Evolutionary conservation across 2,888 invertebrate species (phyloP).

Genomic region (Patella depressa): DNA sequence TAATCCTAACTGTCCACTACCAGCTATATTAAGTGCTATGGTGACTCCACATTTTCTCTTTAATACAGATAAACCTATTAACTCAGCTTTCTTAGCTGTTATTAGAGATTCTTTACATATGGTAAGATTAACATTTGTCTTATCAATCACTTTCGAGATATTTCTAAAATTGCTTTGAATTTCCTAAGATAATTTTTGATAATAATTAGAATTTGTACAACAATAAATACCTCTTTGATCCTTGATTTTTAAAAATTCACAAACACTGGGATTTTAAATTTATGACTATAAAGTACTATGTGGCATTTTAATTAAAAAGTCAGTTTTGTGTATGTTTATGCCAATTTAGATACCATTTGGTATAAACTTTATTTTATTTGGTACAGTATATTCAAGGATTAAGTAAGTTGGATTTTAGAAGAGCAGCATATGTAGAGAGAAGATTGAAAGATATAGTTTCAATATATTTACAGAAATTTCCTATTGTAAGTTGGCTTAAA

Average conservation of each 20-base stretch:
- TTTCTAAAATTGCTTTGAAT: too few species aligned
- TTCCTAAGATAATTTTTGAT: too few species aligned
- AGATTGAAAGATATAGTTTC: constrained; percentile 56
- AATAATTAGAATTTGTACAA: too few species aligned
- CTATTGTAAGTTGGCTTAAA: constrained; percentile 31
- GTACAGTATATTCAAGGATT: constrained; percentile 61
- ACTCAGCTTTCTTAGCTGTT: constrained; percentile 45
- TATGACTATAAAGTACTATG: too few species aligned
- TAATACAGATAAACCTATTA: constrained; percentile 53
- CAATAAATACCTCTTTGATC: too few species aligned
- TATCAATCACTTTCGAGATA: too few species aligned
- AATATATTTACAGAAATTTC: constrained; percentile 58
- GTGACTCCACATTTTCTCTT: constrained; percentile 56
- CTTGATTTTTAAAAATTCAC: too few species aligned
- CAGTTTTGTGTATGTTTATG: not conserved
- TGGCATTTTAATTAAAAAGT: too few species aligned
- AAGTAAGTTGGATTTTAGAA: constrained; percentile 52
- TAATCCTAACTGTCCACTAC: constrained; percentile 55
- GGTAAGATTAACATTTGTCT: constrained; percentile 38
- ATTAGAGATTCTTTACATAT: constrained; percentile 52
- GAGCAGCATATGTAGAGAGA: constrained; percentile 60
- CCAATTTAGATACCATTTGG: too few species aligned
- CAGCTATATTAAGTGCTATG: constrained; percentile 54
- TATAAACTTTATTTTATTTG: not conserved
- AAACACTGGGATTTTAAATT: too few species aligned